Evolutionary conservation across 2,113 vertebrate genomes (phyloP).

Genomic region (Rutilus rutilus): DNA sequence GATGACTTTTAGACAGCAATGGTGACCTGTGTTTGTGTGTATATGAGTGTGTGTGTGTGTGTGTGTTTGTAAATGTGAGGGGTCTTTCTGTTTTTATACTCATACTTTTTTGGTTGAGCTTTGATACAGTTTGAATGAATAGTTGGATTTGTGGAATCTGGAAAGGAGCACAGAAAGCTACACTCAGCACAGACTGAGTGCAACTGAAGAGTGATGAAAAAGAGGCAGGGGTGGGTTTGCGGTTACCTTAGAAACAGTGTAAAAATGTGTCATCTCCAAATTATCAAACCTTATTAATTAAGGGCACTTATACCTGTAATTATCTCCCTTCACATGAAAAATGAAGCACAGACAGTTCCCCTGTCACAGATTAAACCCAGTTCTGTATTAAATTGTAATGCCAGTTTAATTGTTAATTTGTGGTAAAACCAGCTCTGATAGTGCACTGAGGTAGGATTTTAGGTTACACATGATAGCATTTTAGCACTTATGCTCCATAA

Average conservation of each 20-base stretch:
- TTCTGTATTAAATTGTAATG: background rate
- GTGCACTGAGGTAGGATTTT: slow-evolving; percentile 13
- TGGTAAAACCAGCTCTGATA: slow-evolving; percentile 13
- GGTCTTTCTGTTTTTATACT: background rate
- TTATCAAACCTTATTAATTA: slow-evolving; percentile 19
- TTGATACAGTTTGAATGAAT: slow-evolving; percentile 24
- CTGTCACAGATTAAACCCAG: background rate
- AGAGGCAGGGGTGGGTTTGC: background rate
- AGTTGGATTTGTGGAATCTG: slow-evolving; percentile 33
- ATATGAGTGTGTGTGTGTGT: background rate
- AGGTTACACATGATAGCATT: slow-evolving; percentile 21
- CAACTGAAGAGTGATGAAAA: background rate
- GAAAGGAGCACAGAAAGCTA: background rate
- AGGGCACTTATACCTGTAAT: slow-evolving; percentile 15
- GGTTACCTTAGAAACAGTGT: background rate
- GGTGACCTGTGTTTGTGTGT: slow-evolving; percentile 22
- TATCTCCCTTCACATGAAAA: background rate
- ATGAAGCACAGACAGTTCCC: slow-evolving; percentile 11
- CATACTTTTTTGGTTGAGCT: background rate
- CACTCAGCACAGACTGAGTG: background rate
- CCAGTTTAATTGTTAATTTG: slow-evolving; percentile 16
- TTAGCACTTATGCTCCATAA: slow-evolving; percentile 4
- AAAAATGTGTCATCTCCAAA: slow-evolving; percentile 6
- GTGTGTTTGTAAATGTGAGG: slow-evolving; percentile 11
- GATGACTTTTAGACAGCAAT: slow-evolving; percentile 49